Base-by-base conservation (phyloP, 2,888 invertebrate species). In the Unio delphinus region DNA sequence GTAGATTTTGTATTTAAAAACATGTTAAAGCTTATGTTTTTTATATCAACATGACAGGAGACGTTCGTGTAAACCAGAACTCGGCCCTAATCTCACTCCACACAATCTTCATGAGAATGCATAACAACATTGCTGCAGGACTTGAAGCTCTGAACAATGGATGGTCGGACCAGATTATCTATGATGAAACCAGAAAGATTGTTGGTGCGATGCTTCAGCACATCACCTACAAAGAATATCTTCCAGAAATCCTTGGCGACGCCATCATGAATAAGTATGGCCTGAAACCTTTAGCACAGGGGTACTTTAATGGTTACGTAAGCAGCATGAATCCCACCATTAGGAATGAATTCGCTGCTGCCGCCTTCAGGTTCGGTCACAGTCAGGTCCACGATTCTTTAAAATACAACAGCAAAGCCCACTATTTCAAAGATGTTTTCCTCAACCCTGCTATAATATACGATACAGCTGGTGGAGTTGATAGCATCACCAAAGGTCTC, bases 281-380 rank as follows among this genome's bases (percentile, higher is more conserved):
- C n/a, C 64, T 64, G 18, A 55, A 17, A 11, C 64, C 64, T 17
- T 3, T 11, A 4, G 7, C 55, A 5, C 15, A n/a, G 1, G 55
- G 64, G 8, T 64, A 26, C 28, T 64, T 63, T 70, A 78, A 73
- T 65, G 69, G 62, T 26, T 84, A 84, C 69, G 64, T 75, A 58
- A 61, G 59, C 6, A 62, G 26, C 15, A 66, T 86, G 20, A 82
- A 85, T 70, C 81, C 86, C 0, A 72, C 75, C 7, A 80, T 87
- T 20, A 76, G 83, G 1, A 86, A 85, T 67, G 82, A 79, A 17
- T 89, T 89, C 72, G 79, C 83, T 8, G 70, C 86, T 1, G 89
- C 89, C 26, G 88, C 87, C 4, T 87, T 83, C 75, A 74, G 89
- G 55, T 82, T 86, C 64, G 88, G 88, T 0, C 89, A 89, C 72